Evolutionary conservation across 2,797 vertebrate species (phyloP).

Genomic region (Cossypha heuglini): DNA sequence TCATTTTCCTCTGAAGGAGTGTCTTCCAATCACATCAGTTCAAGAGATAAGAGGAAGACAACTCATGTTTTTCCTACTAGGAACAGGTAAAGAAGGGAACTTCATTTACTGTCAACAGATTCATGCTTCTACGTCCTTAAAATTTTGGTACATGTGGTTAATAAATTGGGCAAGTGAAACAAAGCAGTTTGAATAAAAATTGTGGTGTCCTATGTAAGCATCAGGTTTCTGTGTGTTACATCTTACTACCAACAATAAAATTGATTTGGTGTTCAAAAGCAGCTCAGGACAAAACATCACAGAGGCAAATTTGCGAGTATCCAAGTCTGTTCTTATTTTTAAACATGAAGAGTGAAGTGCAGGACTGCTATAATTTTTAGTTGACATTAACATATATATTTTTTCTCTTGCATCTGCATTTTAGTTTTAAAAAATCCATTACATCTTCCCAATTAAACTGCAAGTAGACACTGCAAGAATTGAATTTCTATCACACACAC

Average conservation of each 20-base stretch:
- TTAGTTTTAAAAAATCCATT: accelerated
- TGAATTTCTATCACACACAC: neutral
- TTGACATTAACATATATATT: neutral
- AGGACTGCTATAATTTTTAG: neutral
- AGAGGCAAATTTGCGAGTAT: neutral
- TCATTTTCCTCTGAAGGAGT: neutral
- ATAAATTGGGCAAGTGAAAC: neutral
- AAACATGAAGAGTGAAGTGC: neutral
- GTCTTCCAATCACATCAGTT: neutral
- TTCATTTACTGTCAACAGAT: neutral
- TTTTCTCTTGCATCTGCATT: neutral
- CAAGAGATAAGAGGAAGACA: neutral
- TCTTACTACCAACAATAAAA: neutral
- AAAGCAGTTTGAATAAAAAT: neutral
- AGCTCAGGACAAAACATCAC: neutral
- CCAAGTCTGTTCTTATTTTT: neutral
- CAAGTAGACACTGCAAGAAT: neutral
- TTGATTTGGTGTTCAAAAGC: neutral
- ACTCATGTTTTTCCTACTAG: neutral
- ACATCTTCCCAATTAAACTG: neutral
- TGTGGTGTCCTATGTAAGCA: neutral
- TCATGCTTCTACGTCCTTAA: neutral
- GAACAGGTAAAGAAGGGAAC: neutral
- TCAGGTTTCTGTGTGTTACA: neutral
- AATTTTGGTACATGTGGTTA: neutral